Percentiles rank a stretch among this genome's conserved stretches.
Evolutionary conservation across 2,888 invertebrate species (phyloP).

Genomic region (Quadroppia sp.): DNA sequence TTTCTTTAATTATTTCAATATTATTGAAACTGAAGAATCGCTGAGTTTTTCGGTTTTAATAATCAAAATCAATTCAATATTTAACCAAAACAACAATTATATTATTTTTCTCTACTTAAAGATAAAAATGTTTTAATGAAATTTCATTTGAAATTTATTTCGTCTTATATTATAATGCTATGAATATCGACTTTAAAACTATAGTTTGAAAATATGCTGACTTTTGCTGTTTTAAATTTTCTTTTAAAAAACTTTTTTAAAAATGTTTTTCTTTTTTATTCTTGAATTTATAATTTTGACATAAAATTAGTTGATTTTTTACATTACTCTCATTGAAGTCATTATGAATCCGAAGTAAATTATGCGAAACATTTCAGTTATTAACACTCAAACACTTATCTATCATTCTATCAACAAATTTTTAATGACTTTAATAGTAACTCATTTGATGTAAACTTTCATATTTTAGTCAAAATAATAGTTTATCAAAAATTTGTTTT

Average conservation of each 20-base stretch:
- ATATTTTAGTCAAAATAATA: too few relatives aligned
- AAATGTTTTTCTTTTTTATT: not conserved
- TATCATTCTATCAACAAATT: constrained; percentile 8
- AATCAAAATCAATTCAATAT: too few relatives aligned
- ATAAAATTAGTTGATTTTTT: constrained; percentile 9
- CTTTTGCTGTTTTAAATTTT: not conserved
- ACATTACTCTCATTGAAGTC: not conserved
- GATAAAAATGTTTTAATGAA: too few relatives aligned
- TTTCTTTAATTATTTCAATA: too few relatives aligned
- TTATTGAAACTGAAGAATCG: too few relatives aligned
- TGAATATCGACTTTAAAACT: too few relatives aligned
- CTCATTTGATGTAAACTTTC: not conserved
- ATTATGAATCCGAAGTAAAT: constrained; percentile 21
- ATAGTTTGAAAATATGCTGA: too few relatives aligned
- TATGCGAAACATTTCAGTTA: constrained; percentile 26
- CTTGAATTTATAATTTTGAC: constrained; percentile 1
- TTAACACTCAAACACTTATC: constrained; percentile 24
- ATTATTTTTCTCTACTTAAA: too few relatives aligned
- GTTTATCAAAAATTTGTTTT: not conserved
- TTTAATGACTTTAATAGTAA: constrained; percentile 4
- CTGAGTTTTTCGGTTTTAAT: too few relatives aligned
- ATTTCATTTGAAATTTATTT: too few relatives aligned
- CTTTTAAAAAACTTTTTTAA: not conserved
- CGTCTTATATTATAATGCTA: too few relatives aligned
- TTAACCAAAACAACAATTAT: too few relatives aligned